These are phyloP conservation scores for Cyanistes caeruleus DNA, from an alignment of 2,113 vertebrate genomes.

Conservation along the genomic window DNA sequence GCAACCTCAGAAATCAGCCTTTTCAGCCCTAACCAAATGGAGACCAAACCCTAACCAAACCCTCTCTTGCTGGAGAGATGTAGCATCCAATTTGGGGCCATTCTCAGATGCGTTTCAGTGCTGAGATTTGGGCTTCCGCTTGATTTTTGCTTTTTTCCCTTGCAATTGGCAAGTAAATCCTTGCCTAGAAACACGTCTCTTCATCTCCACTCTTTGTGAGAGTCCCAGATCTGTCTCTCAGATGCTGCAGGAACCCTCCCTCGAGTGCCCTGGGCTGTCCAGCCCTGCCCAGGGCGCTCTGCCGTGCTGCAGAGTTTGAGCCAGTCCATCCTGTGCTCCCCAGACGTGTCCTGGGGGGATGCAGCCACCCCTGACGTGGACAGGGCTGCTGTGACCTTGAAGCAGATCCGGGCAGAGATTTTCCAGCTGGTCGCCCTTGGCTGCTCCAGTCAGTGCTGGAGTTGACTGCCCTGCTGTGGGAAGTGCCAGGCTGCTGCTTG, in stretches of 20 bases:
- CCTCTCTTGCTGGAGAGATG: background rate
- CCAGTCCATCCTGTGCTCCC: background rate
- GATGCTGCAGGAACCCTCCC: background rate
- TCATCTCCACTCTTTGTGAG: background rate
- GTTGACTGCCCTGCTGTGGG: background rate
- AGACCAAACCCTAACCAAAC: no score
- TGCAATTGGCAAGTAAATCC: background rate
- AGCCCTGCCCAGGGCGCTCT: background rate
- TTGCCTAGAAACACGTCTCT: background rate
- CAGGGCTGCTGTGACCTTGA: constrained; percentile 1
- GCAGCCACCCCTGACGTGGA: background rate
- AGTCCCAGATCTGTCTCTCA: background rate
- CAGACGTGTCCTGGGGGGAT: background rate
- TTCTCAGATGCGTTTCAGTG: background rate
- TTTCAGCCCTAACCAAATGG: background rate
- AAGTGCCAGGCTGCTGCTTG: background rate
- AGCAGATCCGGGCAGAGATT: background rate
- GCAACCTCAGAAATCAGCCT: background rate
- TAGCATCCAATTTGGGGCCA: rapidly evolving
- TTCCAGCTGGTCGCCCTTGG: constrained; percentile 1
- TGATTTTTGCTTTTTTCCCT: background rate
- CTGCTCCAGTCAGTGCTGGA: constrained; percentile 2
- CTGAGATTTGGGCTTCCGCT: background rate
- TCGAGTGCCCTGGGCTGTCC: background rate
- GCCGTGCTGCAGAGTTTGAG: background rate